Evolutionary conservation across 1,140 invertebrate species (phyloP), one percentile per base, ranked within the genome.

Genomic region (Carcinoscorpius rotundicauda): DNA sequence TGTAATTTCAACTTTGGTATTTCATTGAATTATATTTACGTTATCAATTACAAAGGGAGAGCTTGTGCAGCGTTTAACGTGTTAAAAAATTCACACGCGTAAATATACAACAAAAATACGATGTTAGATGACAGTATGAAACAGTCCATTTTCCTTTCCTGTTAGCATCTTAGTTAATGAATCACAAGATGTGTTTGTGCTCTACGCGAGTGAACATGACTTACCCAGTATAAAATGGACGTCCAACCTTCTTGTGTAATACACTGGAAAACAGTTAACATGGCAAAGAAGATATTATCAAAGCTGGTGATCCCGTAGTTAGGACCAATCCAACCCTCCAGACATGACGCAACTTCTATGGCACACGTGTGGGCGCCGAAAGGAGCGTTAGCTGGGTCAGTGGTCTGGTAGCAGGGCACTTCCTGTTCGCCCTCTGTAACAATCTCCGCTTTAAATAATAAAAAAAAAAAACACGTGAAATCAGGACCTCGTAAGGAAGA

Each of bases 191-290:
- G 1, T 55, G 53, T n/a, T 55, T 8, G 8, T 55, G 8, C 8
- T 55, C 53, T 8, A 55, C 53, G 2, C 8, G 53, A 55, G n/a
- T 29, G 48, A 60, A 60, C 6, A n/a, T 3, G 61, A 78, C 80
- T 82, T 85, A 99, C 97, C 93, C 95, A 98, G 85, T 99, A 99
- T 78, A 99, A 86, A 81, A 99, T 96, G 78, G 90, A 82, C 73
- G 97, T 99, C 97, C 97, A 99, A 73, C 97, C 97, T 85, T 99
- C 97, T 97, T 99, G 99, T 74, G 97, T 99, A 78, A 99, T 99
- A 81, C 97, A 99, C 83, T 99, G 97, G 85, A 99, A 99, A 80
- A 99, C 97, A 68, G 97, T 99, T 78, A 99, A 86, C 97, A 99
- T 99, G 79, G 97, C 97, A 81, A 97, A 98, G 73, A 95, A 96